Evolutionary conservation across 2,113 vertebrate genomes (phyloP).

Genomic region (Chaenocephalus aceratus): DNA sequence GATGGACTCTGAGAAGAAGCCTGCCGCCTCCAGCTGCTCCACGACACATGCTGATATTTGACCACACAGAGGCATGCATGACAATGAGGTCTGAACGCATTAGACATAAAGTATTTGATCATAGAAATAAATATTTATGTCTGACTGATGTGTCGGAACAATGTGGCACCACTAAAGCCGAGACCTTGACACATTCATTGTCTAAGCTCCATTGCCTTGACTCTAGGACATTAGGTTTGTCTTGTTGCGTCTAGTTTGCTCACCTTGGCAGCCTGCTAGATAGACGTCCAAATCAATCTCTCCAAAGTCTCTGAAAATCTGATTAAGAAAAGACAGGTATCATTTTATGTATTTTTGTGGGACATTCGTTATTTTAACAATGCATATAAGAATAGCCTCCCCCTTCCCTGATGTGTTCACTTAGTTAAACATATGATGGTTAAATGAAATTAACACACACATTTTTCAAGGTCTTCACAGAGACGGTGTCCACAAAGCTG

Average conservation of each 20-base stretch:
- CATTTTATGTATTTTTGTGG: neutral
- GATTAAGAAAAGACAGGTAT: constrained; percentile 14
- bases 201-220: constrained; percentile 13
- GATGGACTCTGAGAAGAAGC: constrained; percentile 88
- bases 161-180: constrained; percentile 18
- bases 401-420: neutral
- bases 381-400: neutral
- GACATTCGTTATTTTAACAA: neutral
- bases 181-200: constrained; percentile 44
- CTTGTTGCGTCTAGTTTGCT: constrained; percentile 51
- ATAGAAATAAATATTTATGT: constrained; percentile 47
- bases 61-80: constrained; percentile 3
- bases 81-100: neutral
- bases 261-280: constrained; percentile 84
- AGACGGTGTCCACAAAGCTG: constrained; percentile 90
- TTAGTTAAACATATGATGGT: neutral
- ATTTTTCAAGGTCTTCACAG: constrained; percentile 90
- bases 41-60: constrained; percentile 83
- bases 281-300: constrained; percentile 88
- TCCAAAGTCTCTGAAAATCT: constrained; percentile 91
- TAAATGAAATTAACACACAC: constrained; percentile 69
- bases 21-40: constrained; percentile 87
- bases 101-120: constrained; percentile 14
- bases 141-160: constrained; percentile 10
- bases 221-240: constrained; percentile 15